phyloP scores from a whole-genome alignment of 2,113 vertebrate species.

The Nettapus auritus region DNA sequence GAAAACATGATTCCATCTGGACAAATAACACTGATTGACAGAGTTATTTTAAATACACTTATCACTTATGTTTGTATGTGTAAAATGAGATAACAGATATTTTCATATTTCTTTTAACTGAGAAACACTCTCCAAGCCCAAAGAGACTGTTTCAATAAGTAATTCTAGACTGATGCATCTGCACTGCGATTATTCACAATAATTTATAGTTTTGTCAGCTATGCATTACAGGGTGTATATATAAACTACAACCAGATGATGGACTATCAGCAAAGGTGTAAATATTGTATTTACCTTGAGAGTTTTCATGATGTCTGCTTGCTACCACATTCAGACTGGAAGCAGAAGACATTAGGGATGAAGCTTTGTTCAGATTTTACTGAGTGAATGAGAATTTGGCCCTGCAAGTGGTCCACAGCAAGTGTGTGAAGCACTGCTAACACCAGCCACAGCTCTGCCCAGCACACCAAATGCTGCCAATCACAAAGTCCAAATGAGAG shows the following conservation, averaged over 20 bases:
- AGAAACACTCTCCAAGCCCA: constrained; percentile 7
- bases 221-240: not conserved
- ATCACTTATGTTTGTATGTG: not conserved
- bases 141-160: not conserved
- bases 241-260: not conserved
- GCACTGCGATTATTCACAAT: not conserved
- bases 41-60: constrained; percentile 25
- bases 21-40: constrained; percentile 17
- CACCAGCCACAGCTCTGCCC: not conserved
- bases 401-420: not conserved
- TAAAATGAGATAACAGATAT: constrained; percentile 16
- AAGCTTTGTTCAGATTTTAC: not conserved
- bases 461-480: not conserved
- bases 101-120: not conserved
- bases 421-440: not conserved
- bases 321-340: not conserved
- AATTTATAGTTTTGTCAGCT: constrained; percentile 17
- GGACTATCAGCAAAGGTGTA: not conserved
- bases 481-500: not conserved
- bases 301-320: not conserved
- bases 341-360: not conserved
- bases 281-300: not conserved
- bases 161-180: not conserved
- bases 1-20: not conserved
- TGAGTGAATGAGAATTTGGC: not conserved